Percentiles rank a stretch among this genome's conserved stretches.
phyloP scores from a whole-genome alignment of 2,797 vertebrate species.

The Lithobates sylvaticus region DNA sequence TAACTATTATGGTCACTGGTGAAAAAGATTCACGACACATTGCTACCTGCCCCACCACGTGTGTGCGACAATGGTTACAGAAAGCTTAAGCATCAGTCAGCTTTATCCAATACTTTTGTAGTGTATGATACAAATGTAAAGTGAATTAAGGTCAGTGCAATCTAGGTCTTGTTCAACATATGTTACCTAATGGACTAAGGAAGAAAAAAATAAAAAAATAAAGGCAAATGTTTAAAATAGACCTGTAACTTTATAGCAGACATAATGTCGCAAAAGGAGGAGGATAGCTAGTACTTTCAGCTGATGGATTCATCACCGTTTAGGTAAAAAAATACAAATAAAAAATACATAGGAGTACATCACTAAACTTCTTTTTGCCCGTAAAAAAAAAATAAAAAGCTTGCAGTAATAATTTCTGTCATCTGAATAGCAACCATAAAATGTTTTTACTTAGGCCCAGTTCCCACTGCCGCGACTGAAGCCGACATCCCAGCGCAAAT shows the following conservation, averaged over 20 bases:
- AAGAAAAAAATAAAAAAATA: too few relatives aligned
- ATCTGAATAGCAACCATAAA: too few relatives aligned
- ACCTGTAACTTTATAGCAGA: neutral
- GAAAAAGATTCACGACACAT: constrained; percentile 5
- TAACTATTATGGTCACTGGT: constrained; percentile 15
- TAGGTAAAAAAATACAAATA: too few relatives aligned
- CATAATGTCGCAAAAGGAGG: neutral
- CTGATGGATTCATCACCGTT: too few relatives aligned
- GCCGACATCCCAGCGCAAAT: too few relatives aligned
- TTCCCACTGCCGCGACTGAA: too few relatives aligned
- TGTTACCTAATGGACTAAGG: neutral
- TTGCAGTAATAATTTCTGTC: too few relatives aligned
- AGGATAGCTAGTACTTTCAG: neutral
- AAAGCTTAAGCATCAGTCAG: neutral
- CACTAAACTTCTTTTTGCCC: too few relatives aligned
- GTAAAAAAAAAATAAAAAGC: too few relatives aligned
- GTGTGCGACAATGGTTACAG: constrained; percentile 8
- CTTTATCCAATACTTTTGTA: neutral
- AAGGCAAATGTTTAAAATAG: neutral
- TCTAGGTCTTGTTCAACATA: constrained; percentile 2
- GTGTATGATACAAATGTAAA: constrained; percentile 33
- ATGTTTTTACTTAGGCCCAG: too few relatives aligned
- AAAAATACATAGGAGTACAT: too few relatives aligned
- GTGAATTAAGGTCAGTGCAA: constrained; percentile 2
- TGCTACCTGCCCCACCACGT: constrained; percentile 1